phyloP scores from a whole-genome alignment of 1,140 invertebrate species.

The Meloidogyne floridensis region DNA sequence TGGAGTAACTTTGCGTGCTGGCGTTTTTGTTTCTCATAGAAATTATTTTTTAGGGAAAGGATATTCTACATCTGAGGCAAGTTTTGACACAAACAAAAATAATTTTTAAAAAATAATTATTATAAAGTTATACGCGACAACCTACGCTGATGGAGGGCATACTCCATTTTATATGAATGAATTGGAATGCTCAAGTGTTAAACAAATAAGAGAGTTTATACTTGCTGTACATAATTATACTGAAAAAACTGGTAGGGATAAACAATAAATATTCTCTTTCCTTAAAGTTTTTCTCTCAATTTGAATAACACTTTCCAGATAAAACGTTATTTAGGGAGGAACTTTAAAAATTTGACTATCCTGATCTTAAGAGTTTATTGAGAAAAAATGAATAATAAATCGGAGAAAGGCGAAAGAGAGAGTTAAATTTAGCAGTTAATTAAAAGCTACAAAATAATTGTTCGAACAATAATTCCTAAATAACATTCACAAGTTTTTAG shows the following conservation, averaged over 20 bases:
- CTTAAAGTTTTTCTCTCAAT: no score
- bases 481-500: no score
- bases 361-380: no score
- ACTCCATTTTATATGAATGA: slow-evolving; percentile 4
- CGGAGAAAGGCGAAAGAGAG: no score
- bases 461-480: no score
- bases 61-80: slow-evolving; percentile 11
- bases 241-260: background rate
- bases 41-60: slow-evolving; percentile 23
- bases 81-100: background rate
- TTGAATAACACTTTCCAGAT: no score
- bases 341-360: no score
- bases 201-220: background rate
- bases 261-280: background rate
- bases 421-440: no score
- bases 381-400: no score
- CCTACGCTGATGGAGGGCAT: background rate
- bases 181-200: background rate
- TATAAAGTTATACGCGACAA: background rate
- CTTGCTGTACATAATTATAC: background rate
- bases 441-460: no score
- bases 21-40: slow-evolving; percentile 9
- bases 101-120: background rate
- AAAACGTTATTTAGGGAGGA: no score
- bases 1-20: slow-evolving; percentile 14